A percentile compares a stretch with the other conserved stretches of the same genome.
phyloP scores from a whole-genome alignment of 2,797 vertebrate species.

The Tinamus major region DNA sequence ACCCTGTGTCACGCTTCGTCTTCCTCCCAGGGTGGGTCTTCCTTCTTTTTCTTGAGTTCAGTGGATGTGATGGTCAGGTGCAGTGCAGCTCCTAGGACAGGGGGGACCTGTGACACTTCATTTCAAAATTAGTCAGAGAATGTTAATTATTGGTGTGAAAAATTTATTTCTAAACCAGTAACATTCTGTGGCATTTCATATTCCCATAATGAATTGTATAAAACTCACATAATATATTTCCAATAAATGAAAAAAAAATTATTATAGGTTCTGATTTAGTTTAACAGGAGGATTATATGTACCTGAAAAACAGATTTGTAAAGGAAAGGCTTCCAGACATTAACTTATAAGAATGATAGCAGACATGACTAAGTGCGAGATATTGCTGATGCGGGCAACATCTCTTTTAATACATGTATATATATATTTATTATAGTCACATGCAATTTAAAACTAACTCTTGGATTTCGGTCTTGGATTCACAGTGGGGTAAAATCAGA shows the following conservation, averaged over 20 bases:
- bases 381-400: not conserved
- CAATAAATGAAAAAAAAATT: not conserved
- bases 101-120: not conserved
- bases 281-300: not conserved
- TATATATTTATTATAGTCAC: not conserved
- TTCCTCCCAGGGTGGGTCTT: not conserved
- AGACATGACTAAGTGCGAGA: not conserved
- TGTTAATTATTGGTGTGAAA: not conserved
- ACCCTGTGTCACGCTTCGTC: not conserved
- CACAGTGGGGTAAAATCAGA: not conserved
- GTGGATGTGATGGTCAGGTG: not conserved
- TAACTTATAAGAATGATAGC: not conserved
- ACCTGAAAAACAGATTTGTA: slow-evolving; percentile 21
- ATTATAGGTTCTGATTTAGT: not conserved
- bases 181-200: not conserved
- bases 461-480: not conserved
- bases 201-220: not conserved
- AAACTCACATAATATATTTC: not conserved
- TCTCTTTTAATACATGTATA: not conserved
- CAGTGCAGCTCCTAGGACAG: not conserved
- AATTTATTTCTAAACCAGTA: not conserved
- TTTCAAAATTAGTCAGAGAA: not conserved
- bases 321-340: not conserved
- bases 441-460: not conserved
- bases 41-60: not conserved